Base-by-base conservation (phyloP, 2,113 vertebrate species). In the Limanda limanda region DNA sequence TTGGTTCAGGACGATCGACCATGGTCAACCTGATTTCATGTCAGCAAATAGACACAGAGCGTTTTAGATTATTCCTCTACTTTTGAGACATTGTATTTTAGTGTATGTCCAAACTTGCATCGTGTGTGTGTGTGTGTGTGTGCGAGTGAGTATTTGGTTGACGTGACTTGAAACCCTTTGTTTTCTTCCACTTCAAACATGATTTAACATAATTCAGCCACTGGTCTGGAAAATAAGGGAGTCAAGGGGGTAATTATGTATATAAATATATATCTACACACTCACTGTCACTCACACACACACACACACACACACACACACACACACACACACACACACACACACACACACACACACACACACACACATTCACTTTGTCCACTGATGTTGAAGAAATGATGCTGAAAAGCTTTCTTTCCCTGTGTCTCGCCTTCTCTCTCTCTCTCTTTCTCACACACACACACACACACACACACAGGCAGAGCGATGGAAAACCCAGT, bases 171-270 rank as follows among this genome's bases (percentile, higher is more conserved):
- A 83, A 83, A 42, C 4, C 72, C 51, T 71, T 82, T 73, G 71
- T 79, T 64, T 78, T 76, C 75, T 83, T 74, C 58, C 65, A 78
- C 80, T 79, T 77, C 27, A 87, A 82, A 84, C 81, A 35, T 47
- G 66, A 76, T 88, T 81, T 23, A 51, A 71, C 73, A 82, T 88
- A 68, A 90, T 90, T 90, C 61, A 86, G 15, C 67, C 89, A 90
- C 68, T 91, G 89, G 91, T 83, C 86, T 87, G 88, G 88, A 93
- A 93, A 93, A 92, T 89, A 74, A 85, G 61, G 42, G 71, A 68
- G 81, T 91, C 65, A 87, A 79, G 71, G 89, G 73, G 66, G 80
- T 84, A 64, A 86, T 93, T 84, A 76, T 81, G 77, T 68, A 45
- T n/a, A 31, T 31, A 31, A 31, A 31, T 31, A 31, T 31, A 31